Evolutionary conservation across 2,888 invertebrate species (phyloP).

Genomic region (Steinernema hermaphroditum): DNA sequence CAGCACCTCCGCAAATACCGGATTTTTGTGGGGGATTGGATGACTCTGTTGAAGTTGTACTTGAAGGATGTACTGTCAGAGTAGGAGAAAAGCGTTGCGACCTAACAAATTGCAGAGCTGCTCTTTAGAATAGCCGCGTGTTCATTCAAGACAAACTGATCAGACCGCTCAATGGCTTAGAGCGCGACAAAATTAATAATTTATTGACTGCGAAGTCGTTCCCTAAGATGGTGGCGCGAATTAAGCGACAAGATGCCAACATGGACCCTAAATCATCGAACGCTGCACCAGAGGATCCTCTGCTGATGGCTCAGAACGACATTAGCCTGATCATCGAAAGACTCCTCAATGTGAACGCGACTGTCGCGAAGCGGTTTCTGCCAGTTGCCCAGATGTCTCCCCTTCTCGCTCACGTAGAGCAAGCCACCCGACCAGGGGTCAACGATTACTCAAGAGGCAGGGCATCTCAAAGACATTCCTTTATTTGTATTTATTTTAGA

Average conservation of each 20-base stretch:
- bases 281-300: not conserved
- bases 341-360: constrained; percentile 39
- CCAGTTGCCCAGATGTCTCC: constrained; percentile 44
- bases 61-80: constrained; percentile 40
- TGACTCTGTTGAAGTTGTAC: constrained; percentile 39
- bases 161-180: constrained; percentile 38
- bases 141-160: constrained; percentile 40
- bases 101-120: not conserved
- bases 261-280: not conserved
- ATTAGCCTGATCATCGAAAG: constrained; percentile 33
- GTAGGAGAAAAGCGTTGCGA: constrained; percentile 3
- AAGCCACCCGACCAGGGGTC: not conserved
- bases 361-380: constrained; percentile 39
- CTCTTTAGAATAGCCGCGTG: constrained; percentile 35
- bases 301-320: constrained; percentile 33
- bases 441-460: not conserved
- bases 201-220: constrained; percentile 26
- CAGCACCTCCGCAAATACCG: constrained; percentile 32
- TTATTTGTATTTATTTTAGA: not conserved
- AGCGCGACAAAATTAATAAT: constrained; percentile 34
- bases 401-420: constrained; percentile 23
- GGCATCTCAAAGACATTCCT: not conserved
- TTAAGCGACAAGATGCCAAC: constrained; percentile 22
- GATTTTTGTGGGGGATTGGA: constrained; percentile 39
- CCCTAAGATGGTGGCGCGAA: constrained; percentile 18